Conservation (phyloP, 2,797 vertebrate species). For the Enteromius afrohamiltoni region DNA sequence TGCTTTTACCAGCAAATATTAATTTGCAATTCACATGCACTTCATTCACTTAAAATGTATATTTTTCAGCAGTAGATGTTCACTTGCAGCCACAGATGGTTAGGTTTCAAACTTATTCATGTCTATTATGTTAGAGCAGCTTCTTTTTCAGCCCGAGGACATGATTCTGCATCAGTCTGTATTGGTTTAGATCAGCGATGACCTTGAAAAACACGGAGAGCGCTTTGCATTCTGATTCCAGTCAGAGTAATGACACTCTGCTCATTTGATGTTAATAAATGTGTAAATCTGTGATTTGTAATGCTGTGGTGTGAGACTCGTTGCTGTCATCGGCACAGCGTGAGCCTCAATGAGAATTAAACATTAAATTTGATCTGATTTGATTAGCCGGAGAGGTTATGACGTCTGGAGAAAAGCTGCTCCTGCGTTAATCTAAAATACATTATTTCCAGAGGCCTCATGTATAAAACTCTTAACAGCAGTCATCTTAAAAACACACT, state of each 20-base stretch:
- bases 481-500: not conserved
- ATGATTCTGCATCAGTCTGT: not conserved
- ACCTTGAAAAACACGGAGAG: conserved; percentile 9
- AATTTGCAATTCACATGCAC: not conserved
- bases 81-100: not conserved
- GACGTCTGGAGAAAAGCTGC: conserved; percentile 30
- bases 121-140: not conserved
- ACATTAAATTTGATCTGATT: conserved; percentile 32
- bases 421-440: conserved; percentile 29
- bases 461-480: not conserved
- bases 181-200: not conserved
- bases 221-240: not conserved
- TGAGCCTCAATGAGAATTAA: conserved; percentile 5
- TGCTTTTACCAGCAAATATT: not conserved
- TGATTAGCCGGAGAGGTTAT: conserved; percentile 27
- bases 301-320: not conserved
- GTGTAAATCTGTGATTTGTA: conserved; percentile 30
- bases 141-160: not conserved
- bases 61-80: not conserved
- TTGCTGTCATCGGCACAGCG: conserved; percentile 4
- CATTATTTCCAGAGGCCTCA: not conserved
- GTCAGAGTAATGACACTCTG: conserved; percentile 6
- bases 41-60: not conserved
- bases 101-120: not conserved
- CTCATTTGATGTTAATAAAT: conserved; percentile 33